Evolutionary conservation across 2,888 invertebrate species (phyloP).

Genomic region (Melanostoma mellinum): DNA sequence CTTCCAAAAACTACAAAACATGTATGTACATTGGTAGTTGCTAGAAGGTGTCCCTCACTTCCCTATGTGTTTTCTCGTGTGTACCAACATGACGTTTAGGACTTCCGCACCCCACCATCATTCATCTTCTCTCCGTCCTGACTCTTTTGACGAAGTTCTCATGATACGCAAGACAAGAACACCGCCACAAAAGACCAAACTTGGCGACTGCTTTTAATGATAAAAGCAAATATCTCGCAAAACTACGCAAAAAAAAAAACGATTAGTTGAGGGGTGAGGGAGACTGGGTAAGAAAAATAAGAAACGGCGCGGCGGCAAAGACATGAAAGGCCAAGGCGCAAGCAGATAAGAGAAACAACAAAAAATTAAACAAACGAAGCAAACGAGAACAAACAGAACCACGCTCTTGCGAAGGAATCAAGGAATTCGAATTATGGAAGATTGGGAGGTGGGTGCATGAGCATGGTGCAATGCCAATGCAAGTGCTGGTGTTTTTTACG

Average conservation of each 20-base stretch:
- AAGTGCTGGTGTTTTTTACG: too few species aligned
- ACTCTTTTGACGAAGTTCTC: not conserved
- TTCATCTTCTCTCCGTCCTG: not conserved
- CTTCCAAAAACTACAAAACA: constrained; percentile 39
- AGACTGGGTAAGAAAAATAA: not conserved
- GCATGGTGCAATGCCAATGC: too few species aligned
- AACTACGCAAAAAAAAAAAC: constrained; percentile 1
- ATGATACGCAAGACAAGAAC: not conserved
- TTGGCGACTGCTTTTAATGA: constrained; percentile 37
- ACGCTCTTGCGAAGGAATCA: not conserved
- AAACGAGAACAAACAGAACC: constrained; percentile 4
- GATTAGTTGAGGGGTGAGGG: not conserved
- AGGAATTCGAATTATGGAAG: not conserved
- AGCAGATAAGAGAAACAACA: not conserved
- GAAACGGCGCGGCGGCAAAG: not conserved
- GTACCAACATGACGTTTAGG: constrained; percentile 40
- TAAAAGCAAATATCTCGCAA: constrained; percentile 44
- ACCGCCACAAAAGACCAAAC: constrained; percentile 17
- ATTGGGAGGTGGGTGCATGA: too few species aligned
- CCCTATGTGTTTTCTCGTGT: not conserved
- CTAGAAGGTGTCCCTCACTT: too few species aligned
- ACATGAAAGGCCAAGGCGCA: not conserved
- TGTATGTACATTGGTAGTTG: not conserved
- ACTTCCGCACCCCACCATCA: constrained; percentile 22
- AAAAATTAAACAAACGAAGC: constrained; percentile 6